Evolutionary conservation across 2,888 invertebrate genomes (phyloP), one percentile per base, ranked within the genome.

Genomic region (Galerucella calmariensis): DNA sequence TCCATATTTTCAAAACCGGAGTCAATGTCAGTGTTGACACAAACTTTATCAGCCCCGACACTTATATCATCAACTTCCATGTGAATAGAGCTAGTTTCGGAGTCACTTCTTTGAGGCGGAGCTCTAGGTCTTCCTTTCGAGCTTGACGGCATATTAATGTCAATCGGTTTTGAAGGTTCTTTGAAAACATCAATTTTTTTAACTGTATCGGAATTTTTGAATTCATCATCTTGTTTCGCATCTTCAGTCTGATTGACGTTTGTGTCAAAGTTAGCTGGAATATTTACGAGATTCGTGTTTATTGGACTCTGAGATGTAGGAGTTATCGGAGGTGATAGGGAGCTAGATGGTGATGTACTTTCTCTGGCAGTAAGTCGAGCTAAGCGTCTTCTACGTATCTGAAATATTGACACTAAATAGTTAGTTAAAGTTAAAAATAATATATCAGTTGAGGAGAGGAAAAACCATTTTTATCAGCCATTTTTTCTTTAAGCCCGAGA

Each of bases 1-100:
- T 94, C 94, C 94, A 94, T 94, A 81, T 92, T 93, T 86, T 94
- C 94, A 82, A 93, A 92, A 24, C 93, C 92, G 9, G 93, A 92
- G 86, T 93, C 93, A 51, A 92, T 91, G 85, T 92, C 93, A 41
- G 89, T 89, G 79, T 88, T 89, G 65, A 86, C 88, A 10, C 82
- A 84, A 71, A 82, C 81, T 87, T 90, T 83, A 85, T 87, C 87
- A 9, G 82, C 85, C 74, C 84, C 84, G 10, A 84, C 88, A 79
- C 86, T 88, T 35, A 83, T 88, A 74, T 91, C 91, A 80, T 91
- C 90, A 27, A 91, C 89, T 81, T 92, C 92, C 89, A 92, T 91
- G 51, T 90, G 89, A 65, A 86, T 87, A 12, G 88, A 88, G 75
- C 88, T 87, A 48, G 86, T 88, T 81, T 85, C 88, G 0, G 88